A percentile compares a stretch with the other conserved stretches of the same genome.
Evolutionary conservation across 2,113 vertebrate genomes (phyloP).

Genomic region (Pollachius pollachius): DNA sequence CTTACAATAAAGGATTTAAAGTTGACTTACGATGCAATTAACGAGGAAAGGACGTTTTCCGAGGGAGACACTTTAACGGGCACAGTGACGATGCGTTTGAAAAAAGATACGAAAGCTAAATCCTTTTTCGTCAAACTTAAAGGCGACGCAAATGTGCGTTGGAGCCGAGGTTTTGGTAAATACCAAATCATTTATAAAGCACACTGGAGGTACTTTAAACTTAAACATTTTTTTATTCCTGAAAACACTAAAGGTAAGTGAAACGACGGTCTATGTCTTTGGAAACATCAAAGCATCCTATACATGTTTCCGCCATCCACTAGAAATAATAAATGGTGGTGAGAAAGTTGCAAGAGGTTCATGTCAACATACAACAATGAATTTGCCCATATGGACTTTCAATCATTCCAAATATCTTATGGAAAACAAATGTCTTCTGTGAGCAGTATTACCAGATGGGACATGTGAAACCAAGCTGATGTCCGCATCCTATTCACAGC

Average conservation of each 20-base stretch:
- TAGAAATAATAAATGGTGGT: no score
- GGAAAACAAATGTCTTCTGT: no score
- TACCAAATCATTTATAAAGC: constrained; percentile 11
- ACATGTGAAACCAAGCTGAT: no score
- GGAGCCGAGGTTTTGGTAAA: constrained; percentile 33
- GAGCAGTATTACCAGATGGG: no score
- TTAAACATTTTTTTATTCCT: constrained; percentile 58
- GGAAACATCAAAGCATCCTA: no score
- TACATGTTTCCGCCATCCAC: no score
- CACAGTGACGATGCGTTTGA: constrained; percentile 42
- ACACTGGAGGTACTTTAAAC: constrained; percentile 66
- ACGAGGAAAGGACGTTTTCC: constrained; percentile 53
- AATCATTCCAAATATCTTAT: no score
- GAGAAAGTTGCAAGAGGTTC: no score
- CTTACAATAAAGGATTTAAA: constrained; percentile 37
- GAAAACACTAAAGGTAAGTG: constrained; percentile 37
- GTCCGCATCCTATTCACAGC: no score
- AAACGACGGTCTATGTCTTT: background rate
- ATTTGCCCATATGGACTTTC: no score
- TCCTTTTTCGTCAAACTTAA: constrained; percentile 60
- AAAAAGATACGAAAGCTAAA: constrained; percentile 35
- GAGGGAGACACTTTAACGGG: constrained; percentile 56
- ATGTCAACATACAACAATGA: no score
- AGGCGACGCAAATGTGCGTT: constrained; percentile 58
- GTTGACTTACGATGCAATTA: constrained; percentile 41